Base-by-base conservation (phyloP, 35 echinoderm and acorn worm species). In the Lytechinus variegatus region DNA sequence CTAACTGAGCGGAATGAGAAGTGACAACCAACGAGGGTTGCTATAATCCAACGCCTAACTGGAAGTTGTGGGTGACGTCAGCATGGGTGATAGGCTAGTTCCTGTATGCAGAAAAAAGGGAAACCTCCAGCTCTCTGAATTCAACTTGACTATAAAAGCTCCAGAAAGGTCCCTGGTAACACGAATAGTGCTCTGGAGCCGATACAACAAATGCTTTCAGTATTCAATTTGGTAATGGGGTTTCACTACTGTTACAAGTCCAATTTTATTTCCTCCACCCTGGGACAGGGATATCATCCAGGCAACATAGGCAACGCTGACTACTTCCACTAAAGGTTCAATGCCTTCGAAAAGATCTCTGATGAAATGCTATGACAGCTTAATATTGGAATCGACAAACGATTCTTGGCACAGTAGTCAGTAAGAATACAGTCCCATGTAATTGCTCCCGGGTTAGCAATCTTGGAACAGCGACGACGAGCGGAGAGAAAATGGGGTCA, bases 1-100 rank as follows among this genome's bases (percentile, higher is more conserved):
- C 54, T 54, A 10, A 13, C 27, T 57, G 92, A 93, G 54, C 3
- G 54, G 92, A 93, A 93, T 57, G 55, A 54, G 27, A 57, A 57
- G 53, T 93, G 92, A 93, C 92, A 93, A 57, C 92, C 92, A 9
- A 52, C 88, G 88, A 90, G 88, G 54, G 92, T n/a, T 57, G 28
- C 52, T 93, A 93, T 93, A 93, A 93, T 93, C 92, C 53, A 57
- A 93, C 27, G 52, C 92, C 54, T 28, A 27, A 54, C 9, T 93
- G 92, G 92, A 93, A 93, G 88, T 90, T 33, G 29, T 90, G n/a
- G 53, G 7, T 93, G 92, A 93, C 92, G 92, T 93, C 92, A 93
- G 92, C n/a, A 13, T 24, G 54, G 53, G 29, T 93, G 55, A 93
- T 93, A 28, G 92, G 92, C 92, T 27, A 93, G 92, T 93, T 93